These are phyloP conservation scores for Eupithecia vulgata DNA, from an alignment of 2,888 invertebrate species.

Conservation along the genomic window DNA sequence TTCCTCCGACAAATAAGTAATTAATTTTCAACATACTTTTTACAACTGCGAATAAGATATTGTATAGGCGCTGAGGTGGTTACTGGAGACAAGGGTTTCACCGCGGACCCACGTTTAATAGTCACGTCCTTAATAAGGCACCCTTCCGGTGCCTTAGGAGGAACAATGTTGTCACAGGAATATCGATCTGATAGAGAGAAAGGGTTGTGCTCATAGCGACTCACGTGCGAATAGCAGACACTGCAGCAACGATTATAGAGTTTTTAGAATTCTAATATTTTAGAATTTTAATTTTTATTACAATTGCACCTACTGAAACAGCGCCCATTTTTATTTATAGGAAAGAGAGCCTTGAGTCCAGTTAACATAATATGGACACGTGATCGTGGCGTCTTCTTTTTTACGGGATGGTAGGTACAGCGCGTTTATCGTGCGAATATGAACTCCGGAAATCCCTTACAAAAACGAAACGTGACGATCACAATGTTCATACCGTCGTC, in stretches of 20 bases:
- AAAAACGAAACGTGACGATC: no score
- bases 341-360: no score
- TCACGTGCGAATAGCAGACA: neutral
- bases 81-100: neutral
- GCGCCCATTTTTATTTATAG: no score
- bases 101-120: neutral
- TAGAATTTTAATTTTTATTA: no score
- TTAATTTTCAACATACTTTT: neutral
- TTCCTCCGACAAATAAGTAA: neutral
- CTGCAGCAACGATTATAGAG: neutral
- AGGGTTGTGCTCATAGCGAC: neutral
- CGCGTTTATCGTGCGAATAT: no score
- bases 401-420: no score
- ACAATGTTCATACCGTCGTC: no score
- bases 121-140: neutral
- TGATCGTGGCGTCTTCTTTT: no score
- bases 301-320: no score
- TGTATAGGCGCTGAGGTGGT: neutral
- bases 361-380: no score
- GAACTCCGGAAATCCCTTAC: no score
- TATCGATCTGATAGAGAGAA: neutral
- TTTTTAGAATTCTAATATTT: neutral
- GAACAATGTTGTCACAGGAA: constrained; percentile 8
- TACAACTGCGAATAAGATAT: neutral
- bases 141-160: neutral